A percentile compares a stretch with the other conserved stretches of the same genome.
phyloP scores from a whole-genome alignment of 2,797 vertebrate species.

The Mionectes olivaceus region DNA sequence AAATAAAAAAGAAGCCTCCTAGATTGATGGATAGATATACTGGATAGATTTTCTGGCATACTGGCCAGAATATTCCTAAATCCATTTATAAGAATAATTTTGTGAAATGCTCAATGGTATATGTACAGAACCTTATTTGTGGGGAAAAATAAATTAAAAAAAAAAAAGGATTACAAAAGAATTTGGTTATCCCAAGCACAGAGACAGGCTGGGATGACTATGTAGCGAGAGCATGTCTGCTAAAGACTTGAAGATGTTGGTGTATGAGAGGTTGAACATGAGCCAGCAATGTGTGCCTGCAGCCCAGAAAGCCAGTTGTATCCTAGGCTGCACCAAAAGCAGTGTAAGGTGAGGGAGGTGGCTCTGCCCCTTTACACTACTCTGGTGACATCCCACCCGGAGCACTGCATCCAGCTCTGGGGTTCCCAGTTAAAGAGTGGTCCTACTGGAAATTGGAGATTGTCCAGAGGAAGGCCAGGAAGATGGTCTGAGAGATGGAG shows the following conservation, averaged over 20 bases:
- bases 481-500: background rate
- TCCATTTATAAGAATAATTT: background rate
- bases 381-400: background rate
- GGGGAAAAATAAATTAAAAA: too few relatives aligned
- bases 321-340: background rate
- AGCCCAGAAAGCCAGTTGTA: background rate
- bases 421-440: background rate
- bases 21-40: background rate
- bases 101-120: background rate
- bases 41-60: background rate
- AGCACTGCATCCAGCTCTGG: background rate
- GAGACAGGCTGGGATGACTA: background rate
- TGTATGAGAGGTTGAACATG: background rate
- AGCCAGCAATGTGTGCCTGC: too few relatives aligned
- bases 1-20: background rate
- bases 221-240: background rate
- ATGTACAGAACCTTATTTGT: background rate
- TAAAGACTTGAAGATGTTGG: background rate
- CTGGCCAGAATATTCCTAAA: background rate
- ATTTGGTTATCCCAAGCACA: background rate
- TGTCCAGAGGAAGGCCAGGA: background rate
- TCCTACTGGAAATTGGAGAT: background rate
- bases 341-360: fast-evolving
- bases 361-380: background rate
- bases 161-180: background rate